These are phyloP conservation scores for Cryptoprocta ferox DNA, from an alignment of 2,797 vertebrate genomes.

Conservation along the genomic window DNA sequence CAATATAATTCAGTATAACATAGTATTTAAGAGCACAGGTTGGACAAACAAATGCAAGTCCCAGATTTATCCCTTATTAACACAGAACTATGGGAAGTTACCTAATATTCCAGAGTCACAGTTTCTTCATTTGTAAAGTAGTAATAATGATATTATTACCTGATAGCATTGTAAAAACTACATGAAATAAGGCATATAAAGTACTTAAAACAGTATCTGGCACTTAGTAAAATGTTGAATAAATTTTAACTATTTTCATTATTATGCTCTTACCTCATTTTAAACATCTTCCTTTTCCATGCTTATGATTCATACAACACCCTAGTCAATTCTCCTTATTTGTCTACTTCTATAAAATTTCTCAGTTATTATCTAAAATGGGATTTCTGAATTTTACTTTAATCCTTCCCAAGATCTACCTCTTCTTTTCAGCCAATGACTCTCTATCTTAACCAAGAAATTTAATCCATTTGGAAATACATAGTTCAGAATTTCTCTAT, in stretches of 20 bases:
- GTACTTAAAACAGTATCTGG: background rate
- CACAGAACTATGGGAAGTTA: background rate
- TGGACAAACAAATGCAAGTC: background rate
- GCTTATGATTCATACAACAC: background rate
- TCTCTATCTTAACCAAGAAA: background rate
- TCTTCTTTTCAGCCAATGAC: background rate
- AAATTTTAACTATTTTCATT: conserved; percentile 26
- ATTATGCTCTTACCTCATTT: background rate
- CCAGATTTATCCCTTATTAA: background rate
- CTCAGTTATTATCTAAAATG: background rate
- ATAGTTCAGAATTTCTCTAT: background rate
- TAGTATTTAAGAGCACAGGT: background rate
- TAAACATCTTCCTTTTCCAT: background rate
- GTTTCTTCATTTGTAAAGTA: background rate
- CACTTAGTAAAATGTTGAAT: background rate
- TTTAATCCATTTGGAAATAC: background rate
- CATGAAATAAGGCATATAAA: background rate
- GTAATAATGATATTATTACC: background rate
- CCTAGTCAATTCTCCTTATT: background rate
- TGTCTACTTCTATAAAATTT: background rate
- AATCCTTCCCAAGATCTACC: background rate
- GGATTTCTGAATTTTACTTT: background rate
- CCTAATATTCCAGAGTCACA: background rate
- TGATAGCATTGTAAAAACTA: background rate
- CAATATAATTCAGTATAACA: background rate